Percentiles rank a stretch among this genome's conserved stretches.
Conservation (phyloP, 2,888 invertebrate genomes). For the Drosophila lutescens region DNA sequence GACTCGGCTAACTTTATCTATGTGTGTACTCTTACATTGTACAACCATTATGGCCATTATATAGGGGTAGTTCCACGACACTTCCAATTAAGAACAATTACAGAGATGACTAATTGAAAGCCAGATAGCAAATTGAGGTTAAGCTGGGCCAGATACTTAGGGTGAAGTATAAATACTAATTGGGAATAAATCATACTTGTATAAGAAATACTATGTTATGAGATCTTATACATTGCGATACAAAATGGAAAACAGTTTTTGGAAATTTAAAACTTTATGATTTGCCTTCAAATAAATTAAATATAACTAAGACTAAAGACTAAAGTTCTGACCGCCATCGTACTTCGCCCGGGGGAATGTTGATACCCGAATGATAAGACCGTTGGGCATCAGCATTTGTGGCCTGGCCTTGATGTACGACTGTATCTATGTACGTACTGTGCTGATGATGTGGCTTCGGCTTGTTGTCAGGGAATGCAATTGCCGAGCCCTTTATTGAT, state of each 20-base stretch:
- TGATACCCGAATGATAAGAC: constrained; percentile 35
- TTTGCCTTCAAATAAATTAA: too few relatives aligned
- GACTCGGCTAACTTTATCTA: neutral
- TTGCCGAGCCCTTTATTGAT: constrained; percentile 72
- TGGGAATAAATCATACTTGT: too few relatives aligned
- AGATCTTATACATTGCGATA: too few relatives aligned
- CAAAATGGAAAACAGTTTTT: too few relatives aligned
- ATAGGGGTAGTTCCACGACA: constrained; percentile 4
- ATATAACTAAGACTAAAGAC: neutral
- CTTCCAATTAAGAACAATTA: constrained; percentile 7
- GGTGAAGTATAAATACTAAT: too few relatives aligned
- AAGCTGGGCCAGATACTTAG: neutral
- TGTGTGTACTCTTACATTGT: too few relatives aligned
- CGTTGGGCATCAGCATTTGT: constrained; percentile 24
- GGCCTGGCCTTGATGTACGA: constrained; percentile 31
- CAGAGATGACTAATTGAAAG: constrained; percentile 1
- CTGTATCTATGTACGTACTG: neutral
- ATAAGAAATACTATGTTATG: too few relatives aligned
- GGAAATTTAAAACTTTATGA: too few relatives aligned
- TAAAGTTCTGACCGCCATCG: neutral
- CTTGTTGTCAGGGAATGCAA: constrained; percentile 52
- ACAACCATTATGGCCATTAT: neutral
- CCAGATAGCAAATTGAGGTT: neutral
- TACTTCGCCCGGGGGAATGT: constrained; percentile 15
- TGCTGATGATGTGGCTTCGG: constrained; percentile 33